Evolutionary conservation across 2,797 vertebrate species (phyloP), one percentile per base, ranked within the genome.

Genomic region (Paedocypris micromegethes): DNA sequence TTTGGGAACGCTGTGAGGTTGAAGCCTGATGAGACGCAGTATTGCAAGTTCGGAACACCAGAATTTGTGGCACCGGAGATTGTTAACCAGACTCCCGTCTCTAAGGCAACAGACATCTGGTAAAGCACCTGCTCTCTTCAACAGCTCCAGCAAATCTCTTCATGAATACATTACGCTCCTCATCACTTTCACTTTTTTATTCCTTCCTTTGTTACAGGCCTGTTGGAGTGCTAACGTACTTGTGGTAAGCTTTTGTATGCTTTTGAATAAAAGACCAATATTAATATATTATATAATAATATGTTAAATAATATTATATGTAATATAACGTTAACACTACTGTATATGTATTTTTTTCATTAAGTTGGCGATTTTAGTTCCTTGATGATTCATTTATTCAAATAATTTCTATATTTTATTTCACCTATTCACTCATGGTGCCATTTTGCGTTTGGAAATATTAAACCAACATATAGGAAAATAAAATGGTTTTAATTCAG

Each of bases 21-120:
- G 77, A 94, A 79, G 0, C 88, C 89, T 0, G 91, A 91, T 7
- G 94, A 97, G 68, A 86, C 91, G 1, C 95, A 97, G 73, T 98
- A 94, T 83, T 97, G 93, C 89, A 95, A 92, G 75, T 98, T 94
- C 0, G 96, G 97, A 75, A 97, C 96, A 0, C 97, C 96, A 0
- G 97, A 99, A 86, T 99, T 98, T 1, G 93, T 98, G 44, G 90
- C 95, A 0, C 96, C 97, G 0, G 97, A 99, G 88, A 96, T 99
- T 5, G 92, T 98, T 75, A 96, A 94, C 85, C 96, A 99, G 88
- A 93, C 89, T 7, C 95, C 97, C 0, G 88, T 99, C 70, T 95
- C 94, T 69, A 87, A 89, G 44, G 93, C 94, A 82, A 93, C 96
- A 0, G 97, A 98, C 68, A 90, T 99, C 85, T 99, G 97, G 97